Conservation (phyloP, 2,888 invertebrate species). For the Polylopha cassiicola region DNA sequence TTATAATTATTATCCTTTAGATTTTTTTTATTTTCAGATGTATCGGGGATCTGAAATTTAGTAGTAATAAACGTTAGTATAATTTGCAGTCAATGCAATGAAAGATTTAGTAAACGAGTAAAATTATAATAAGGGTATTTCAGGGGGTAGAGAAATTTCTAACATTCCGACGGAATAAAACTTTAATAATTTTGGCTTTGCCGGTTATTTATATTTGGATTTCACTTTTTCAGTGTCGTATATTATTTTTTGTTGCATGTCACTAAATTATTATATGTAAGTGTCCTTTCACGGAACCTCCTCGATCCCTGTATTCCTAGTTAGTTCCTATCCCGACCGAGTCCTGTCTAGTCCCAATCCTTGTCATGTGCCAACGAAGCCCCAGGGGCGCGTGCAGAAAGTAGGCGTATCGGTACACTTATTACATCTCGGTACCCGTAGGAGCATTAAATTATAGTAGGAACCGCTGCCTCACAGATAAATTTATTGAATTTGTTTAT, state of each 20-base stretch:
- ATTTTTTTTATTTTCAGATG: constrained; percentile 64
- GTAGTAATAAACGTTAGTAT: constrained; percentile 56
- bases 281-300: constrained; percentile 18
- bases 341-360: constrained; percentile 72
- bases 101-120: constrained; percentile 52
- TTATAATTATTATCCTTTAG: constrained; percentile 39
- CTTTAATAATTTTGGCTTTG: constrained; percentile 44
- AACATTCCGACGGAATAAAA: constrained; percentile 69
- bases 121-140: constrained; percentile 41
- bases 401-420: constrained; percentile 13
- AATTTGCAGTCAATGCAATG: constrained; percentile 53
- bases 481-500: constrained; percentile 51
- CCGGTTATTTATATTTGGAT: constrained; percentile 29
- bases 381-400: constrained; percentile 44
- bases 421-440: constrained; percentile 43
- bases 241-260: constrained; percentile 33
- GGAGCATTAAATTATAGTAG: constrained; percentile 40
- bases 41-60: constrained; percentile 56
- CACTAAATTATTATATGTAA: constrained; percentile 31
- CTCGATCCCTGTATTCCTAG: constrained; percentile 49
- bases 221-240: constrained; percentile 23
- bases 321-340: constrained; percentile 60
- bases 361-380: constrained; percentile 71
- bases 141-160: constrained; percentile 58
- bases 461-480: constrained; percentile 39